Conservation (phyloP, 2,888 invertebrate species). For the Trisateles emortualis region DNA sequence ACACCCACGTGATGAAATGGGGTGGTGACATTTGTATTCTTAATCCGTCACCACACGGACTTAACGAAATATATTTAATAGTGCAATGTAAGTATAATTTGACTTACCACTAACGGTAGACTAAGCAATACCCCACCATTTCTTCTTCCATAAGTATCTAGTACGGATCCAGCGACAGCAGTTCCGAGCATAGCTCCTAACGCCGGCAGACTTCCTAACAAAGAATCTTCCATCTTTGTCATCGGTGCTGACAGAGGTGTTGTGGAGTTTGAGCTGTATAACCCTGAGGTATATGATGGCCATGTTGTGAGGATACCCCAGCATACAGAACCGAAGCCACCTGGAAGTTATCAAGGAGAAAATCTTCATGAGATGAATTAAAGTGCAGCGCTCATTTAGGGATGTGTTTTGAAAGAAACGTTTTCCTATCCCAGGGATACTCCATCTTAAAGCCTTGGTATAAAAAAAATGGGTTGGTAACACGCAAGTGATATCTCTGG, state of each 20-base stretch:
- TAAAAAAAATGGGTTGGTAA: too few relatives aligned
- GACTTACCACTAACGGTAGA: conserved; percentile 79
- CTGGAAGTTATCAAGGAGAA: not conserved
- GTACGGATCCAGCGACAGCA: conserved; percentile 50
- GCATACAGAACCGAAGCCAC: conserved; percentile 7
- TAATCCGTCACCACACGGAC: too few relatives aligned
- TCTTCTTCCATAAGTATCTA: conserved; percentile 64
- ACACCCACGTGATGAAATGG: too few relatives aligned
- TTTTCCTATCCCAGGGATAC: too few relatives aligned
- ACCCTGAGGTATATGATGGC: conserved; percentile 11
- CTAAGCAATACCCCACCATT: conserved; percentile 63
- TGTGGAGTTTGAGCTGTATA: conserved; percentile 14
- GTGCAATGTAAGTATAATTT: not conserved
- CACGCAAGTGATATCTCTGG: too few relatives aligned
- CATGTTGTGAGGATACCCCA: conserved; percentile 4
- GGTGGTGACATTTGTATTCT: too few relatives aligned
- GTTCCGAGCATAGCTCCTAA: conserved; percentile 62
- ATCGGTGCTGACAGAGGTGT: conserved; percentile 39
- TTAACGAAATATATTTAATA: too few relatives aligned
- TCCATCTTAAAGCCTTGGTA: too few relatives aligned
- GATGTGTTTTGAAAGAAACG: too few relatives aligned
- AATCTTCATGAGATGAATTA: not conserved
- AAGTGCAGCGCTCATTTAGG: too few relatives aligned
- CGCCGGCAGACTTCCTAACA: conserved; percentile 65
- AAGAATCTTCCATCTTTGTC: conserved; percentile 59